These are phyloP conservation scores for Diabrotica virgifera DNA, from an alignment of 1,140 invertebrate species.

Conservation along the genomic window DNA sequence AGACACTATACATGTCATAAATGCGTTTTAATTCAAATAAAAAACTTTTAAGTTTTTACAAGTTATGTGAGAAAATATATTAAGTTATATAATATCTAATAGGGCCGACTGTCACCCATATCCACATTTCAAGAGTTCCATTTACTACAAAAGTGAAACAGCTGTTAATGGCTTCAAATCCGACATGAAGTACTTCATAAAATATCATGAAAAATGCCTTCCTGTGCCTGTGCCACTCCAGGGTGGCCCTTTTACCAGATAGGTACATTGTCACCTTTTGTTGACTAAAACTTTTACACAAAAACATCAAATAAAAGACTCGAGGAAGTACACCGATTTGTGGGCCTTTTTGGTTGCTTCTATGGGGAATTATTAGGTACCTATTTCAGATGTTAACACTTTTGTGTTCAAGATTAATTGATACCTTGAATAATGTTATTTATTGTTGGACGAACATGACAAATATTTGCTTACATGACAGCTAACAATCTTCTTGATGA, in stretches of 20 bases:
- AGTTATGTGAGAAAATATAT: too few species aligned
- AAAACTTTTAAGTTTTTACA: too few species aligned
- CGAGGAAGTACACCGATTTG: neutral
- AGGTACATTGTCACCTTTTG: conserved; percentile 2
- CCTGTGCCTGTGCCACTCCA: neutral
- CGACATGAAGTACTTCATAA: neutral
- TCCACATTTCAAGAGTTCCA: neutral
- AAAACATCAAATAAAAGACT: neutral
- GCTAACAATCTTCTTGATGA: neutral
- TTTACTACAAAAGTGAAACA: neutral
- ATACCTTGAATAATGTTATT: neutral
- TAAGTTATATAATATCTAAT: too few species aligned
- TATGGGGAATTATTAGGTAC: conserved; percentile 2
- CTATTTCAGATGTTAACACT: conserved; percentile 2
- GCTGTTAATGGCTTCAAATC: neutral
- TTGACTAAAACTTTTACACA: conserved; percentile 3
- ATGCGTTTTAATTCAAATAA: too few species aligned
- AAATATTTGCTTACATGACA: neutral
- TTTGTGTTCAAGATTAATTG: conserved; percentile 3
- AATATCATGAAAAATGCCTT: conserved; percentile 2
- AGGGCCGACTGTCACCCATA: neutral
- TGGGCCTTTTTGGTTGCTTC: neutral
- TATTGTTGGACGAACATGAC: neutral
- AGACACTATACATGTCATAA: too few species aligned
- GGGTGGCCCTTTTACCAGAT: conserved; percentile 1